Base-by-base conservation (phyloP, 2,113 vertebrate genomes). In the Verasper variegatus region DNA sequence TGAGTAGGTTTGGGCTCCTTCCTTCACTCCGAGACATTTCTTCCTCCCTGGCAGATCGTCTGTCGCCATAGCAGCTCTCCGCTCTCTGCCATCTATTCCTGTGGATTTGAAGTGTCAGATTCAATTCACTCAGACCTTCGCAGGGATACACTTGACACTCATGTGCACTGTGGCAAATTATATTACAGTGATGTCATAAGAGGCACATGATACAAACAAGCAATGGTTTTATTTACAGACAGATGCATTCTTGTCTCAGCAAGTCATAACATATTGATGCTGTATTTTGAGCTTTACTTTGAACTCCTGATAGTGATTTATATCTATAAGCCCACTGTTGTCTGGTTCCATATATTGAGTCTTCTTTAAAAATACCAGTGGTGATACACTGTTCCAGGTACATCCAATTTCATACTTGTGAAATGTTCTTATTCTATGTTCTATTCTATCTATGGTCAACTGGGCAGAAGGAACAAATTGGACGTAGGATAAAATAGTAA, bases 21-120 rank as follows among this genome's bases (percentile, higher is more conserved):
- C 66, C 86, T 84, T 85, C 78, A 74, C 71, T 90, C 73, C 4
- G 61, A 90, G 86, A 88, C 86, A 85, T 90, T 92, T 82, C 83
- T 84, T 69, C 74, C 59, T 90, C 68, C 81, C 80, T 40, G 60
- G 81, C 87, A 88, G 80, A n/a, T 54, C 20, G 51, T 54, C 51
- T 54, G 51, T 54, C 51, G 51, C 51, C 51, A 54, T 20, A n/a
- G 51, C 51, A 54, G 51, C 20, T 54, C 51, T 8, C 6, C 20
- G 7, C 51, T n/a, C 67, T 45, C 78, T 78, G 68, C 68, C 78
- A 78, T 82, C 70, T 81, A 85, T 87, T 85, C 71, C 68, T 81
- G 80, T 63, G 79, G 81, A 81, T 91, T 93, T 73, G 68, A 69
- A 81, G 61, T 84, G 82, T 92, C 91, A 87, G 2, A 54, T 88